These are phyloP conservation scores for Magallana angulata DNA, from an alignment of 1,140 invertebrate genomes.

Conservation along the genomic window DNA sequence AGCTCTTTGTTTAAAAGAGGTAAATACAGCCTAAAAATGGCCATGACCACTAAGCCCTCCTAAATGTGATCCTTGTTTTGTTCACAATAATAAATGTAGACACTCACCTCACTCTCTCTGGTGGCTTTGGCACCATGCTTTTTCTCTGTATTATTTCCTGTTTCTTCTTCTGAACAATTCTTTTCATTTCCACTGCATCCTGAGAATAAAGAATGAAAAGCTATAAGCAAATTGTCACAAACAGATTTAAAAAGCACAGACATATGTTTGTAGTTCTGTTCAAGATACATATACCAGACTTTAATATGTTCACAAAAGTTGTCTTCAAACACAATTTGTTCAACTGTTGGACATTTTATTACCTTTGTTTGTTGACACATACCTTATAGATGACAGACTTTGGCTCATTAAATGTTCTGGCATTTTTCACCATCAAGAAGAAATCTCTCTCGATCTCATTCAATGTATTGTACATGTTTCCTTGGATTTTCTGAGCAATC, in stretches of 20 bases:
- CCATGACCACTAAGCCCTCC: too few species aligned
- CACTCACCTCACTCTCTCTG: constrained; percentile 82
- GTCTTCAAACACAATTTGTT: not conserved
- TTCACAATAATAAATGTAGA: too few species aligned
- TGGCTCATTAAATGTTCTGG: constrained; percentile 97
- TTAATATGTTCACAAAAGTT: not conserved
- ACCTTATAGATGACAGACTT: constrained; percentile 96
- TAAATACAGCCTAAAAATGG: too few species aligned
- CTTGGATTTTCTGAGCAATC: constrained; percentile 83
- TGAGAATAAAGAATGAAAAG: constrained; percentile 52
- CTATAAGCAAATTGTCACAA: not conserved
- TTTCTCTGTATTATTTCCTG: constrained; percentile 84
- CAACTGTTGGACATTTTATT: too few species aligned
- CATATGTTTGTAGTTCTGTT: not conserved
- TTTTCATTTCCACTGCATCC: constrained; percentile 93
- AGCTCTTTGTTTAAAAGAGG: too few species aligned
- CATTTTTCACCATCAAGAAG: constrained; percentile 94
- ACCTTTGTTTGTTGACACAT: constrained; percentile 17
- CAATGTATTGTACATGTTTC: constrained; percentile 88
- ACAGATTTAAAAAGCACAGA: too few species aligned
- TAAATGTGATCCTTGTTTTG: too few species aligned
- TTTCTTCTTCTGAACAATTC: constrained; percentile 84
- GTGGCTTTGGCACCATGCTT: constrained; percentile 78
- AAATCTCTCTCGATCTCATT: constrained; percentile 94
- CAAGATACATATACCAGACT: not conserved